Conservation (phyloP, 2,113 vertebrate genomes). For the Oncorhynchus gorbuscha region DNA sequence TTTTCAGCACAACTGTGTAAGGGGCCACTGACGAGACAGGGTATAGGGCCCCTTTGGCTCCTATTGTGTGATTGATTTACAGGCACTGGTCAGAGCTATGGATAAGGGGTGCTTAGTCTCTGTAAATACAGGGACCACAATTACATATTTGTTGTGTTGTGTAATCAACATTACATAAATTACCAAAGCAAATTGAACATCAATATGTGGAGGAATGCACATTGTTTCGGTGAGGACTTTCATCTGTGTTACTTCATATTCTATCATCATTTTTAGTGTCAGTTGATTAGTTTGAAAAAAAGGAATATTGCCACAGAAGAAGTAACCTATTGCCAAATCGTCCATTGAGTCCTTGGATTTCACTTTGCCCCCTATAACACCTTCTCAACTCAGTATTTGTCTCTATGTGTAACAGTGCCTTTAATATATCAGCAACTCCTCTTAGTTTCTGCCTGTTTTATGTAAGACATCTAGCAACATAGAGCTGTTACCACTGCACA, state of each 20-base stretch:
- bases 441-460: background rate
- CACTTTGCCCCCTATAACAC: background rate
- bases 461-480: background rate
- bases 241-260: background rate
- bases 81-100: too few species aligned
- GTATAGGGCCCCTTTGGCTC: too few species aligned
- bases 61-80: too few species aligned
- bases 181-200: background rate
- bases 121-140: too few species aligned
- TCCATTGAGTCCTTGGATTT: background rate
- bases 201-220: background rate
- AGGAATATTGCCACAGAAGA: background rate
- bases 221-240: background rate
- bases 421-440: background rate
- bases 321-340: background rate
- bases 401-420: background rate
- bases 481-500: background rate
- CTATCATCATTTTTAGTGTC: background rate
- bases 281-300: background rate
- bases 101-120: too few species aligned
- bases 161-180: background rate
- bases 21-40: too few species aligned
- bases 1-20: too few species aligned
- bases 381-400: background rate
- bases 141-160: background rate